Evolutionary conservation across 2,797 vertebrate species (phyloP).

Genomic region (Intellagama lesueurii): DNA sequence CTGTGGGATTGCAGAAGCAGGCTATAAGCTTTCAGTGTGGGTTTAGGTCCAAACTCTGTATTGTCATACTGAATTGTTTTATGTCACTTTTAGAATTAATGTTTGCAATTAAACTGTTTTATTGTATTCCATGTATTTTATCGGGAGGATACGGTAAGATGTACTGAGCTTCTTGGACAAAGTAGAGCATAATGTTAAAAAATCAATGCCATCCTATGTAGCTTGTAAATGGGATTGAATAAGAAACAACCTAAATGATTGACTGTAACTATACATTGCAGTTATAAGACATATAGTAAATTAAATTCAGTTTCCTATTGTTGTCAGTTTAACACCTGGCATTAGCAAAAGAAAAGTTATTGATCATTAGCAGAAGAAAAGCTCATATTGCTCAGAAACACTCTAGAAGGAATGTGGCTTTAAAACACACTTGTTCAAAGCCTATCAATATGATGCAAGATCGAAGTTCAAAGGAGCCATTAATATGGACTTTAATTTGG

Average conservation of each 20-base stretch:
- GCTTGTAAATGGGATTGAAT: not conserved
- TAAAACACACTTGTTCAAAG: not conserved
- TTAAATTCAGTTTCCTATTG: not conserved
- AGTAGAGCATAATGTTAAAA: too few species aligned
- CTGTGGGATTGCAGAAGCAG: too few species aligned
- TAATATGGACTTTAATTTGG: not conserved
- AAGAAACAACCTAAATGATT: not conserved
- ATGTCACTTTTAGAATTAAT: not conserved
- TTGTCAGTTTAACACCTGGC: not conserved
- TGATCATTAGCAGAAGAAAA: not conserved
- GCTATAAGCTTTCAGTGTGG: not conserved
- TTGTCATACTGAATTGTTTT: slow-evolving; percentile 2
- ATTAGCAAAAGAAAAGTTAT: too few species aligned
- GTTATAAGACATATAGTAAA: not conserved
- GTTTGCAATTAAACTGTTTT: slow-evolving; percentile 3
- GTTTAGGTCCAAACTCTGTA: not conserved
- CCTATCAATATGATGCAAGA: not conserved
- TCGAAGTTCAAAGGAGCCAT: not conserved
- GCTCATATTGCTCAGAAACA: not conserved
- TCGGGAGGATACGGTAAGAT: too few species aligned
- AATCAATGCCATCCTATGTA: too few species aligned
- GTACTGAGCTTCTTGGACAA: too few species aligned
- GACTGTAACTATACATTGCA: not conserved
- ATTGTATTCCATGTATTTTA: not conserved
- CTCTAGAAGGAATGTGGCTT: not conserved